Evolutionary conservation across 2,888 invertebrate species (phyloP).

Genomic region (Cerastis leucographa): DNA sequence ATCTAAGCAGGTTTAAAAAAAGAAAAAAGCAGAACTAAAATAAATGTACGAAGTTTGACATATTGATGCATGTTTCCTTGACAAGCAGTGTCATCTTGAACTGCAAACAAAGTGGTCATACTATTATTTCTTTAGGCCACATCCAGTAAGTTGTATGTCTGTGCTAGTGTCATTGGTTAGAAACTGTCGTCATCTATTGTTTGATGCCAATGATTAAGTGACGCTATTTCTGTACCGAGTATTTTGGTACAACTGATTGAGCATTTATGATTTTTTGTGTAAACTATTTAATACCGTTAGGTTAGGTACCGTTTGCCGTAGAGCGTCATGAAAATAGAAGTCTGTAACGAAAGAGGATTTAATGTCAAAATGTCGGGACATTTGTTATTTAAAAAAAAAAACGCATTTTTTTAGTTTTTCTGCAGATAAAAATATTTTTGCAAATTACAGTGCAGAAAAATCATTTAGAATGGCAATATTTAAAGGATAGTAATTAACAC

Average conservation of each 20-base stretch:
- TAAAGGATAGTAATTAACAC: neutral
- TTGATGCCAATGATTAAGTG: conserved; percentile 71
- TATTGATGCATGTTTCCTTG: neutral
- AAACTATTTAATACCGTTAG: conserved; percentile 25
- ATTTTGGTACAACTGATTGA: conserved; percentile 59
- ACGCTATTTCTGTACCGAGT: conserved; percentile 65
- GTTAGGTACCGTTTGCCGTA: conserved; percentile 9
- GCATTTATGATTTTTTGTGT: conserved; percentile 36
- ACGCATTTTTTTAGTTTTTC: neutral
- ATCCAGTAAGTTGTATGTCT: conserved; percentile 52
- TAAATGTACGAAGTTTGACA: neutral
- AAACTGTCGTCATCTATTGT: conserved; percentile 63
- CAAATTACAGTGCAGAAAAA: neutral
- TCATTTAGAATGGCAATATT: neutral
- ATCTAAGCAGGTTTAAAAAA: neutral
- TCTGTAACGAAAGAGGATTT: neutral
- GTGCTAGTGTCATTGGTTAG: conserved; percentile 63
- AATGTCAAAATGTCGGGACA: neutral
- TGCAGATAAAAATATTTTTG: neutral
- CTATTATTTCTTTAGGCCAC: conserved; percentile 28
- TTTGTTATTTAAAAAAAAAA: no score
- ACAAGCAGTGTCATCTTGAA: neutral
- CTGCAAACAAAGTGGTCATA: neutral
- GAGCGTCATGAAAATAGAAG: neutral
- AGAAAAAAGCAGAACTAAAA: neutral